Evolutionary conservation across 2,113 vertebrate genomes (phyloP).

Genomic region (Xenus cinereus): DNA sequence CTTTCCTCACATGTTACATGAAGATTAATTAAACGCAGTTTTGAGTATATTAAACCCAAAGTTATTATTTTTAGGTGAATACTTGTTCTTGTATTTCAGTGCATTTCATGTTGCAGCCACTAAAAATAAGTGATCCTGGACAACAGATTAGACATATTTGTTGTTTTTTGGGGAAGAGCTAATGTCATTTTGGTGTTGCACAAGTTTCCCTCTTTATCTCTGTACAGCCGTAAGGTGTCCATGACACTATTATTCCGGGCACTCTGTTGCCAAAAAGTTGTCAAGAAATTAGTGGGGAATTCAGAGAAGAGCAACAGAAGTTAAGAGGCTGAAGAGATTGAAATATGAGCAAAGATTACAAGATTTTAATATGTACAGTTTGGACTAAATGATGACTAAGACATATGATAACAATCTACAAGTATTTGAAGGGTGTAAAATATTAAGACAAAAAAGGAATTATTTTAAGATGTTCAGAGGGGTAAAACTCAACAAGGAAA

Average conservation of each 20-base stretch:
- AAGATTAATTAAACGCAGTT: background rate
- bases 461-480: conserved; percentile 51
- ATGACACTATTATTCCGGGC: conserved; percentile 61
- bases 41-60: background rate
- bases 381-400: conserved; percentile 66
- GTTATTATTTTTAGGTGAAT: background rate
- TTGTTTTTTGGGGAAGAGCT: conserved; percentile 39
- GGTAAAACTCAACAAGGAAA: conserved; percentile 46
- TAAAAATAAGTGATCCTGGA: conserved; percentile 52
- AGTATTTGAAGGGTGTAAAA: conserved; percentile 69
- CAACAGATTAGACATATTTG: conserved; percentile 62
- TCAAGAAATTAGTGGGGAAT: conserved; percentile 61
- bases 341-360: conserved; percentile 70
- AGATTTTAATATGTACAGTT: conserved; percentile 68
- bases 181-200: conserved; percentile 49
- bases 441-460: conserved; percentile 54
- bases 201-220: conserved; percentile 50
- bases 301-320: conserved; percentile 64
- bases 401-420: conserved; percentile 69
- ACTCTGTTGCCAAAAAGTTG: conserved; percentile 66
- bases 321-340: conserved; percentile 66
- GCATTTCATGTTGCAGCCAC: background rate
- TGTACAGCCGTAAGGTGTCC: conserved; percentile 58
- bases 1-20: background rate
- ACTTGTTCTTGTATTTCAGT: conserved; percentile 16